phyloP scores from a whole-genome alignment of 1,140 invertebrate species.

The Catajapyx aquilonaris region DNA sequence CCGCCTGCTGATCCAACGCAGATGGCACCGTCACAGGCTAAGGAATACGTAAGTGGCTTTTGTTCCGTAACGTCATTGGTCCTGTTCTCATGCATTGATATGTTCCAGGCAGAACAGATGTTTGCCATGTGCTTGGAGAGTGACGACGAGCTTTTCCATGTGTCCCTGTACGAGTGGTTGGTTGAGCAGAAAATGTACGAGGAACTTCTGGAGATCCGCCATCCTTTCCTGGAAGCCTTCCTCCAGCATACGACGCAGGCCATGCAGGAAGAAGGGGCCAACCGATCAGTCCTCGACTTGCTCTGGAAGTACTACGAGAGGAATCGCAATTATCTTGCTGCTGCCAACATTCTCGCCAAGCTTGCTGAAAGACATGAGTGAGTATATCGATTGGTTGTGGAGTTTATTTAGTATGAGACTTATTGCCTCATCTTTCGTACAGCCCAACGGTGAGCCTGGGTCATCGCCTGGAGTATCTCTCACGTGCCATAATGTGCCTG shows the following conservation, averaged over 20 bases:
- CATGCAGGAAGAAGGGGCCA: constrained; percentile 4
- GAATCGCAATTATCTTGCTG: constrained; percentile 71
- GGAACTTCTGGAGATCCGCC: constrained; percentile 11
- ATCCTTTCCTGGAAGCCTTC: constrained; percentile 16
- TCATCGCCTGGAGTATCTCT: constrained; percentile 71
- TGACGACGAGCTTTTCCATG: constrained; percentile 73
- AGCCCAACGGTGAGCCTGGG: constrained; percentile 23
- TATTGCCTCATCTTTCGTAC: not conserved
- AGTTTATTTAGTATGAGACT: not conserved
- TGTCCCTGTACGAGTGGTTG: constrained; percentile 85
- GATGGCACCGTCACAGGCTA: too few relatives aligned
- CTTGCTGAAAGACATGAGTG: constrained; percentile 64
- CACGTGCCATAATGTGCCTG: constrained; percentile 85
- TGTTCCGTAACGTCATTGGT: too few relatives aligned
- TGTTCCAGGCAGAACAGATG: too few relatives aligned
- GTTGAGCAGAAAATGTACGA: constrained; percentile 1
- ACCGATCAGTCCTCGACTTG: constrained; percentile 46
- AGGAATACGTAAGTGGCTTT: too few relatives aligned
- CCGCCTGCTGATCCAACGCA: too few relatives aligned
- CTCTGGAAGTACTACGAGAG: constrained; percentile 93
- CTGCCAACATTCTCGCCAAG: constrained; percentile 74
- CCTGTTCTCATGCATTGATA: too few relatives aligned
- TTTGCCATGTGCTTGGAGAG: constrained; percentile 23
- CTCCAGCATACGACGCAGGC: constrained; percentile 14
- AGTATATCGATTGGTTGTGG: too few relatives aligned